Evolutionary conservation across 2,113 vertebrate genomes (phyloP).

Genomic region (Spermophilus dauricus): DNA sequence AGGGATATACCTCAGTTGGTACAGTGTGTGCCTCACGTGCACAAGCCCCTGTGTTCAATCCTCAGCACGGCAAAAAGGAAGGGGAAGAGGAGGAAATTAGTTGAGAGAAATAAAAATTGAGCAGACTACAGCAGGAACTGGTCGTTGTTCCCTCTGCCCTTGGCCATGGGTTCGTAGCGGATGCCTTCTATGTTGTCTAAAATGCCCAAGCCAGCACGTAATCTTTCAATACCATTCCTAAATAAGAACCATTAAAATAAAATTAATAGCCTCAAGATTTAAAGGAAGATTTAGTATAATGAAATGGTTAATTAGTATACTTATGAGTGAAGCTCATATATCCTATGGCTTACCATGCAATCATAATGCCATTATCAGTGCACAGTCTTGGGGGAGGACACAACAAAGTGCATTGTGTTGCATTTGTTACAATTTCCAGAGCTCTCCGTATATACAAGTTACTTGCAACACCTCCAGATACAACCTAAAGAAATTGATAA

Average conservation of each 20-base stretch:
- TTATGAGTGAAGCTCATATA: background rate
- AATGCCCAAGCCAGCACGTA: slow-evolving; percentile 92
- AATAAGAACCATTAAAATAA: slow-evolving; percentile 48
- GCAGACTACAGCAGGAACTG: background rate
- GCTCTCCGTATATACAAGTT: slow-evolving; percentile 93
- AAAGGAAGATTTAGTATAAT: slow-evolving; percentile 18
- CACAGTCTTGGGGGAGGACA: slow-evolving; percentile 95
- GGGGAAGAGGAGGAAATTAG: background rate
- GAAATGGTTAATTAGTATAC: background rate
- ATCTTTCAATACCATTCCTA: slow-evolving; percentile 97
- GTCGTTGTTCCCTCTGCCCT: no score
- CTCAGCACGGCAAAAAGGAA: no score
- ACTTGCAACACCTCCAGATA: slow-evolving; percentile 98
- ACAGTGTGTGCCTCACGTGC: no score
- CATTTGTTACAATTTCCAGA: slow-evolving; percentile 90
- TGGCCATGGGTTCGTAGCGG: slow-evolving; percentile 88
- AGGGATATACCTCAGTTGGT: no score
- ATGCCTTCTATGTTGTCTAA: slow-evolving; percentile 88
- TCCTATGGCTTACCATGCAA: slow-evolving; percentile 93
- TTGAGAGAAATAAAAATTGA: background rate
- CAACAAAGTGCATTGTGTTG: slow-evolving; percentile 90
- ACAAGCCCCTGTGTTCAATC: no score
- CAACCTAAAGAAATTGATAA: slow-evolving; percentile 88
- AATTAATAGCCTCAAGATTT: background rate
- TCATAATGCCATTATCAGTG: slow-evolving; percentile 98